phyloP scores from a whole-genome alignment of 2,113 vertebrate species.

The Gasterosteus aculeatus region DNA sequence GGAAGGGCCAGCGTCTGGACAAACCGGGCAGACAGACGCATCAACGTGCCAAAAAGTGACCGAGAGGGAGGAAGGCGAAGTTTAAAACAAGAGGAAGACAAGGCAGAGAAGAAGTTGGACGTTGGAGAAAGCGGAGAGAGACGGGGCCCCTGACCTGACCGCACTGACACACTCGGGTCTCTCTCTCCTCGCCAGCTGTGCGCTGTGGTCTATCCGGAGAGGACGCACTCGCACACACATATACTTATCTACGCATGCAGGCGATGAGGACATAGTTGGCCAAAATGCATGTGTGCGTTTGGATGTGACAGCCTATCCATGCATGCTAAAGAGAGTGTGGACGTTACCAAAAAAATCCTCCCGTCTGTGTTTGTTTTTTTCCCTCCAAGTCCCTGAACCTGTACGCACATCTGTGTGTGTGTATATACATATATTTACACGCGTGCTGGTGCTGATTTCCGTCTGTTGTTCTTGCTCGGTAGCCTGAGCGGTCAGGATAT shows the following conservation, averaged over 20 bases:
- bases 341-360: conserved; percentile 52
- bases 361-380: conserved; percentile 72
- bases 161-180: conserved; percentile 76
- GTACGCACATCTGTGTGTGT: conserved; percentile 61
- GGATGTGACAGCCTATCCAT: conserved; percentile 60
- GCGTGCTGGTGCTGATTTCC: conserved; percentile 59
- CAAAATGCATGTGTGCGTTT: conserved; percentile 38
- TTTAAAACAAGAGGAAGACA: conserved; percentile 60
- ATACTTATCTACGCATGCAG: conserved; percentile 76
- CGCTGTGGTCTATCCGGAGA: conserved; percentile 69
- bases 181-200: conserved; percentile 75
- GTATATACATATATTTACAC: conserved; percentile 60
- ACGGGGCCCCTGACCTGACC: conserved; percentile 76
- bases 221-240: conserved; percentile 73
- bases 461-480: conserved; percentile 62
- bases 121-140: conserved; percentile 60
- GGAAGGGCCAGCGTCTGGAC: conserved; percentile 56
- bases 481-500: conserved; percentile 53
- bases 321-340: conserved; percentile 60
- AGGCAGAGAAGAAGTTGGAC: conserved; percentile 46
- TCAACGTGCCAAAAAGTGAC: conserved; percentile 68
- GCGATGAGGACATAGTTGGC: conserved; percentile 80
- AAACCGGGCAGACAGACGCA: conserved; percentile 58
- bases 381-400: conserved; percentile 61
- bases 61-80: conserved; percentile 56